Conservation (phyloP, 2,888 invertebrate species). For the Perizoma affinitatum region DNA sequence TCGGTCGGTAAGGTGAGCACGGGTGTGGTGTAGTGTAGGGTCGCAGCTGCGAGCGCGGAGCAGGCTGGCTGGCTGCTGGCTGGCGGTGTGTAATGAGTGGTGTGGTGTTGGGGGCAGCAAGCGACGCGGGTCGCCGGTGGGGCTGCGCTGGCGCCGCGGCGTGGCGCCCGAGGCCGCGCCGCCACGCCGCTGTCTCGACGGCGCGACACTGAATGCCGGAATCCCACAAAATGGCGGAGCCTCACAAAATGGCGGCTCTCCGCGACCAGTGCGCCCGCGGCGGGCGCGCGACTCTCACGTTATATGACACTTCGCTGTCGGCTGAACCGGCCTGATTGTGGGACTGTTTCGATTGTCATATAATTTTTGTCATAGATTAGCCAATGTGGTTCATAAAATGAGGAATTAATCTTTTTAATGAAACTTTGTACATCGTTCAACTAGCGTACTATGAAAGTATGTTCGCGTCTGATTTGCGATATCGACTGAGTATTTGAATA, state of each 20-base stretch:
- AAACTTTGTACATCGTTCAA: slow-evolving; percentile 3
- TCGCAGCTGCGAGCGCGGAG: not conserved
- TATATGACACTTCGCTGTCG: slow-evolving; percentile 52
- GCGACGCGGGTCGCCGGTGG: slow-evolving; percentile 55
- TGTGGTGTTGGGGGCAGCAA: slow-evolving; percentile 60
- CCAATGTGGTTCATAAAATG: not conserved
- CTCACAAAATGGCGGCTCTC: slow-evolving; percentile 20
- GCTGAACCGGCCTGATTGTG: slow-evolving; percentile 31
- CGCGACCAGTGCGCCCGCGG: slow-evolving; percentile 30
- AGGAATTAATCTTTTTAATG: slow-evolving; percentile 3
- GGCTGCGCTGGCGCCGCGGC: slow-evolving; percentile 69
- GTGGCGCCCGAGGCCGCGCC: slow-evolving; percentile 60
- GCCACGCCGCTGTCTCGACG: slow-evolving; percentile 44
- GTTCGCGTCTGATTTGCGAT: slow-evolving; percentile 7
- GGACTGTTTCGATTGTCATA: not conserved
- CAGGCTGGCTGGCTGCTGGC: slow-evolving; percentile 11
- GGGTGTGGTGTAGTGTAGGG: slow-evolving; percentile 13
- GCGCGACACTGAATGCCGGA: slow-evolving; percentile 26
- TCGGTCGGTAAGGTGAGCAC: slow-evolving; percentile 22
- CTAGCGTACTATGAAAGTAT: not conserved
- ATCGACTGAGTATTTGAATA: slow-evolving; percentile 27
- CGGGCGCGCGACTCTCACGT: slow-evolving; percentile 50
- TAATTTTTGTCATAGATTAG: not conserved
- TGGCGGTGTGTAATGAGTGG: slow-evolving; percentile 43
- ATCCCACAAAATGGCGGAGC: not conserved